These are phyloP conservation scores for Acomys russatus DNA, from an alignment of 2,797 vertebrate species.

Conservation along the genomic window DNA sequence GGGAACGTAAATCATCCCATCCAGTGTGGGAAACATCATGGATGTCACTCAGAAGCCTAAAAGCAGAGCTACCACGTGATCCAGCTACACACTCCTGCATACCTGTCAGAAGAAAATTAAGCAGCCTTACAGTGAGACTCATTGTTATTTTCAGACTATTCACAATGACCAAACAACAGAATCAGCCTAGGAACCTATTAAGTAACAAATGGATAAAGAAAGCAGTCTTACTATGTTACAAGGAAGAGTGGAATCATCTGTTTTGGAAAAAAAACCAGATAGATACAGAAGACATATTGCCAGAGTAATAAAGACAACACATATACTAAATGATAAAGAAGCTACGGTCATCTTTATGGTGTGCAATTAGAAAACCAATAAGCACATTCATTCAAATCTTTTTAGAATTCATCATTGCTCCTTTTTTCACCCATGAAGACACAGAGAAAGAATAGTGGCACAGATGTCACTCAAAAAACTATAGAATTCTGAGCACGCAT, in stretches of 20 bases:
- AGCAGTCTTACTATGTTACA: not conserved
- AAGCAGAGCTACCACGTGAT: not conserved
- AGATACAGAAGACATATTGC: not conserved
- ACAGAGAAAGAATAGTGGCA: not conserved
- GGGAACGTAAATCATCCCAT: not conserved
- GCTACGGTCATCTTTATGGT: not conserved
- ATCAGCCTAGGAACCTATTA: not conserved
- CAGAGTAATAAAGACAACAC: not conserved
- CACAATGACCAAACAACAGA: not conserved
- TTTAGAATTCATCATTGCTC: not conserved
- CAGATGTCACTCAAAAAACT: not conserved
- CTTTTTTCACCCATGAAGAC: constrained; percentile 4
- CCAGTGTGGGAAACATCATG: not conserved
- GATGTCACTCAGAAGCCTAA: not conserved
- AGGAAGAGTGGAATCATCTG: not conserved
- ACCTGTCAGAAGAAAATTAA: not conserved
- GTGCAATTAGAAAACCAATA: not conserved
- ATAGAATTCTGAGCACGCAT: not conserved
- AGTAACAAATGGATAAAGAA: not conserved
- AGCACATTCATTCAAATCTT: not conserved
- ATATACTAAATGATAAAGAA: not conserved
- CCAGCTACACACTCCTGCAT: not conserved
- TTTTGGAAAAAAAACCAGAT: not conserved
- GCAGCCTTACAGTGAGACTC: not conserved
- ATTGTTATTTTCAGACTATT: not conserved